Conservation (phyloP, 37 sponge, comb jelly and placozoan species). For the Halichondria panicea region DNA sequence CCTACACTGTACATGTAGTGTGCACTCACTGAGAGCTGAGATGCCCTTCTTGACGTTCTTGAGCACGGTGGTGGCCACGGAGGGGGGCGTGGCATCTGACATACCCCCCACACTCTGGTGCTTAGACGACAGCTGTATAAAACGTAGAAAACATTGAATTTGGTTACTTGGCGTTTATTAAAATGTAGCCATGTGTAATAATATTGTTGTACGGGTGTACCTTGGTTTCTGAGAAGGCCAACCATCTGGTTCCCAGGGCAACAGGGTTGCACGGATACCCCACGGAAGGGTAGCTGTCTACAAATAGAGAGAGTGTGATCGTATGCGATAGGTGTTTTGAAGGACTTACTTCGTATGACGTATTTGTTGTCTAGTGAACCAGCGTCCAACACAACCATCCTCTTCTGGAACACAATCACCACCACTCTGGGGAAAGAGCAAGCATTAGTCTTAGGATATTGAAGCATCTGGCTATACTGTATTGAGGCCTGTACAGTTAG, state of each 20-base stretch:
- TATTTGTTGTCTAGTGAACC: constrained; percentile 45
- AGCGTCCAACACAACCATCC: constrained; percentile 65
- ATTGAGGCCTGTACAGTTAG: no score
- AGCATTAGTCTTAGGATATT: no score
- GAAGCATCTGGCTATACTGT: background rate
- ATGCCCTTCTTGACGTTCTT: constrained; percentile 73
- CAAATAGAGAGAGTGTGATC: background rate
- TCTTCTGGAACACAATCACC: constrained; percentile 63
- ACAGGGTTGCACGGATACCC: constrained; percentile 78
- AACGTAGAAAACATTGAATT: background rate
- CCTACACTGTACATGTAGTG: background rate
- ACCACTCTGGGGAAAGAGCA: constrained; percentile 46
- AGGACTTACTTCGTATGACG: constrained; percentile 60
- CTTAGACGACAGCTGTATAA: constrained; percentile 41
- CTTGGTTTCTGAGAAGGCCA: constrained; percentile 85
- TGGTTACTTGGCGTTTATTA: background rate
- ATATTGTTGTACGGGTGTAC: no score
- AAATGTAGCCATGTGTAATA: no score
- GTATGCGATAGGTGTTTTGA: constrained; percentile 30
- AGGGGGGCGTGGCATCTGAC: constrained; percentile 40
- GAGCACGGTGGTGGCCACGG: constrained; percentile 76
- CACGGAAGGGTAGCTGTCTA: constrained; percentile 55
- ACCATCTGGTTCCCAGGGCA: constrained; percentile 87
- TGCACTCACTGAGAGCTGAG: constrained; percentile 54
- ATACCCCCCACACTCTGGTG: constrained; percentile 78